Percentiles rank a stretch among this genome's conserved stretches.
phyloP scores from a whole-genome alignment of 2,797 vertebrate genomes.

The Setipinna tenuifilis region DNA sequence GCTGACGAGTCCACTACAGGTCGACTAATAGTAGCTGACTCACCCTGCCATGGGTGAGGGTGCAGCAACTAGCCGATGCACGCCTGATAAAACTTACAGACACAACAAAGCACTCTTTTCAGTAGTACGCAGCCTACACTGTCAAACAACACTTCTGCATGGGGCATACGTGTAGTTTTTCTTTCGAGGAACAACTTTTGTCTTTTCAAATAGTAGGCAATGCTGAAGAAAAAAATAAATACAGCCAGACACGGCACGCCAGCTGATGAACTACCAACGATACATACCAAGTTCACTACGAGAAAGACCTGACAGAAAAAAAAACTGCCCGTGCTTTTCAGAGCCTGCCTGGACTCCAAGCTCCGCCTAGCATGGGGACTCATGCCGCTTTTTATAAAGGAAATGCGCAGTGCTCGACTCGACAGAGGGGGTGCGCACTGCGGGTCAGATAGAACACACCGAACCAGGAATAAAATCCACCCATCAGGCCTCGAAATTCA shows the following conservation, averaged over 20 bases:
- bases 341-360: background rate
- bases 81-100: background rate
- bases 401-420: conserved; percentile 51
- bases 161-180: too few species aligned
- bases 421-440: conserved; percentile 57
- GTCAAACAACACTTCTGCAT: too few species aligned
- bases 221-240: background rate
- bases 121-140: too few species aligned
- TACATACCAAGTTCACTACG: too few species aligned
- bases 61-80: background rate
- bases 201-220: too few species aligned
- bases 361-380: conserved; percentile 29
- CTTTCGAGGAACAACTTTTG: too few species aligned
- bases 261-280: too few species aligned
- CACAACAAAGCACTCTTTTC: background rate
- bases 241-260: too few species aligned
- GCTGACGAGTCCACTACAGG: too few species aligned
- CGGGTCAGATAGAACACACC: conserved; percentile 42
- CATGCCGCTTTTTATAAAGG: conserved; percentile 53
- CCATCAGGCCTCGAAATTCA: conserved; percentile 32
- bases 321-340: background rate
- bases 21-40: background rate
- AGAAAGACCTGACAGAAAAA: background rate
- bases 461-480: conserved; percentile 41
- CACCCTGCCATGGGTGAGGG: background rate